These are phyloP conservation scores for Telenomus remus DNA, from an alignment of 1,140 invertebrate genomes.

Conservation along the genomic window DNA sequence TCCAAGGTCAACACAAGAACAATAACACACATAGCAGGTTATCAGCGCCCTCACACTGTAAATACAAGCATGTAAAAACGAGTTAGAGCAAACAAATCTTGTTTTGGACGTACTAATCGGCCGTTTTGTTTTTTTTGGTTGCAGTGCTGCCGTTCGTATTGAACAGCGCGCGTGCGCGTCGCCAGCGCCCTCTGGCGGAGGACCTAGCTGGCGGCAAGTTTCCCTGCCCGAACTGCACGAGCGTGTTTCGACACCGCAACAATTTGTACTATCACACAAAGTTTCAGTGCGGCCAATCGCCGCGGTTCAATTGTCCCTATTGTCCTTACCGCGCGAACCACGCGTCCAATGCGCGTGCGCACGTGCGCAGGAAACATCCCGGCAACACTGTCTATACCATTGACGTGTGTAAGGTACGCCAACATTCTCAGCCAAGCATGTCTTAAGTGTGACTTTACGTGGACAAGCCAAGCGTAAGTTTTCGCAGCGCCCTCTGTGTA, in stretches of 20 bases:
- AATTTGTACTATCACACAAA: conserved; percentile 78
- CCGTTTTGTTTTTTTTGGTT: conserved; percentile 45
- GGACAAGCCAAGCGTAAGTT: conserved; percentile 30
- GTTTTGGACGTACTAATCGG: conserved; percentile 17
- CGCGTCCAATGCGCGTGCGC: conserved; percentile 65
- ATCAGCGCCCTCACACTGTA: conserved; percentile 27
- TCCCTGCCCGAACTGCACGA: conserved; percentile 59
- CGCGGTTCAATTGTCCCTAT: conserved; percentile 77
- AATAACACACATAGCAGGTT: too few species aligned
- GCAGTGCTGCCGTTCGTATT: conserved; percentile 37
- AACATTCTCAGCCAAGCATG: conserved; percentile 29
- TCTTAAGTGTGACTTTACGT: conserved; percentile 22
- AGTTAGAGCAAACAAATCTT: not conserved
- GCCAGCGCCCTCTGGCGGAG: conserved; percentile 23
- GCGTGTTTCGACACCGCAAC: conserved; percentile 78
- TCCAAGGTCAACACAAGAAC: too few species aligned
- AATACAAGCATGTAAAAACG: conserved; percentile 35
- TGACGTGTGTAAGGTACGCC: conserved; percentile 53
- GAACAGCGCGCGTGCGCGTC: conserved; percentile 30
- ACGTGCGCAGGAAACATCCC: conserved; percentile 64
- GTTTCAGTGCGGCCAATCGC: conserved; percentile 78
- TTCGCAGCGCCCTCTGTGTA: conserved; percentile 7
- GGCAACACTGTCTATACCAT: conserved; percentile 53
- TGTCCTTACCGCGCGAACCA: conserved; percentile 70
- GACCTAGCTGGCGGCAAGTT: conserved; percentile 44